These are phyloP conservation scores for Egretta garzetta DNA, from an alignment of 2,113 vertebrate genomes.

Conservation along the genomic window DNA sequence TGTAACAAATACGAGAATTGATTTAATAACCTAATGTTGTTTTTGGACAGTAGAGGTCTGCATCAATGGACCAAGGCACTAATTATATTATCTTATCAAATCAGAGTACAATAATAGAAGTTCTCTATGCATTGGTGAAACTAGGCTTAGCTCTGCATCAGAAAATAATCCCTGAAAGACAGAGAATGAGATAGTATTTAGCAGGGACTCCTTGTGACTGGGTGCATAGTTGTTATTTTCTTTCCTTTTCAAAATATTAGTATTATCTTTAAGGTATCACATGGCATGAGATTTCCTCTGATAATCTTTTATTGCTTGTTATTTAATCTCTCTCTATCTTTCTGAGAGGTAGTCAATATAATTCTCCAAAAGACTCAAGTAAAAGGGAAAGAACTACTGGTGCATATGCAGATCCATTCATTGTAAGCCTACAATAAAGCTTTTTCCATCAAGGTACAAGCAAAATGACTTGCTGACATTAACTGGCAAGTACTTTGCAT, in stretches of 20 bases:
- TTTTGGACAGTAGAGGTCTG: slow-evolving; percentile 42
- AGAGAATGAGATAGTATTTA: background rate
- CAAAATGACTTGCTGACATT: slow-evolving; percentile 61
- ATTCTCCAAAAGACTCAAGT: background rate
- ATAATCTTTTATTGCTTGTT: slow-evolving; percentile 8
- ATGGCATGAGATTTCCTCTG: background rate
- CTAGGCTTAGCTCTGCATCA: background rate
- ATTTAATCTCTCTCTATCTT: background rate
- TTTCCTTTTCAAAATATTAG: slow-evolving; percentile 19
- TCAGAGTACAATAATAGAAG: slow-evolving; percentile 37
- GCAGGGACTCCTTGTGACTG: background rate
- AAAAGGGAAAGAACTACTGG: slow-evolving; percentile 16
- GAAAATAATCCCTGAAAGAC: background rate
- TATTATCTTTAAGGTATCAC: background rate
- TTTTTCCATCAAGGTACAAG: slow-evolving; percentile 44
- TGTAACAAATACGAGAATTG: background rate
- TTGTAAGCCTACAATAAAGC: slow-evolving; percentile 40
- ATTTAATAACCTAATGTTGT: slow-evolving; percentile 59
- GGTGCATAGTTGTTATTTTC: background rate
- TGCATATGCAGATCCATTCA: slow-evolving; percentile 48
- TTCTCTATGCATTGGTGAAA: background rate
- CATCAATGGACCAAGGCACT: slow-evolving; percentile 15
- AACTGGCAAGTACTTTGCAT: slow-evolving; percentile 58
- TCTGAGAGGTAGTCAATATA: slow-evolving; percentile 19
- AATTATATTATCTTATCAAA: slow-evolving; percentile 58